Percentiles rank a stretch among this genome's conserved stretches.
phyloP scores from a whole-genome alignment of 2,888 invertebrate genomes.

The Meta bourneti region DNA sequence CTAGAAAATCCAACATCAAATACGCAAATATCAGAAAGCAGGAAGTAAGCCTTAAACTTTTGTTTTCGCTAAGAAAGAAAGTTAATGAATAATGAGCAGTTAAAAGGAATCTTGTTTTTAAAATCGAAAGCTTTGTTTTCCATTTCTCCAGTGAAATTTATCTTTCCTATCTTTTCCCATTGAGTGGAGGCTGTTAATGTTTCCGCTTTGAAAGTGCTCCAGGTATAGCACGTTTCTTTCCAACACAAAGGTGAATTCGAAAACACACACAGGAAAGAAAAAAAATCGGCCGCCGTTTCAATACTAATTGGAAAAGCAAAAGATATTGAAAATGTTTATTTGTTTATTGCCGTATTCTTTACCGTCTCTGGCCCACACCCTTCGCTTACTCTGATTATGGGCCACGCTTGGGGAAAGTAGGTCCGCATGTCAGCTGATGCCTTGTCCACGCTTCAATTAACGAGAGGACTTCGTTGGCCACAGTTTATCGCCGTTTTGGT shows the following conservation, averaged over 20 bases:
- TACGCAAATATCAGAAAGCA: not conserved
- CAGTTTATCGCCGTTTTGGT: not conserved
- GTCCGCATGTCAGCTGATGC: slow-evolving; percentile 34
- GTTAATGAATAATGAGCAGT: not conserved
- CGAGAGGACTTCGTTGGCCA: slow-evolving; percentile 27
- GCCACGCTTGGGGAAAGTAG: slow-evolving; percentile 52
- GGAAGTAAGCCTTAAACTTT: not conserved
- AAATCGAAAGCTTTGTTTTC: slow-evolving; percentile 6
- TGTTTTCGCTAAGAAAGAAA: not conserved
- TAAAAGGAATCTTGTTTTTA: not conserved
- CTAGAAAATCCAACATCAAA: too few species aligned
- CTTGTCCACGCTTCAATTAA: slow-evolving; percentile 12
- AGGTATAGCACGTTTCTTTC: slow-evolving; percentile 6
- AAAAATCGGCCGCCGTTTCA: slow-evolving; percentile 34
- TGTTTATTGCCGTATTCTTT: slow-evolving; percentile 38
- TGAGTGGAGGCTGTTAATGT: not conserved
- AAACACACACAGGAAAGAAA: slow-evolving; percentile 2
- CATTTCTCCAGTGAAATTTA: not conserved
- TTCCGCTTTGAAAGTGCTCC: not conserved
- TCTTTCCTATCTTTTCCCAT: slow-evolving; percentile 19
- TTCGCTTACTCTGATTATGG: slow-evolving; percentile 21
- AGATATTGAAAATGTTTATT: slow-evolving; percentile 42
- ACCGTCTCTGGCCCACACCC: slow-evolving; percentile 34
- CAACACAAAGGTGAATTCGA: slow-evolving; percentile 25
- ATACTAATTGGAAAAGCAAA: slow-evolving; percentile 47